Evolutionary conservation across 35 echinoderm and acorn worm genomes (phyloP).

Genomic region (Amphiura filiformis): DNA sequence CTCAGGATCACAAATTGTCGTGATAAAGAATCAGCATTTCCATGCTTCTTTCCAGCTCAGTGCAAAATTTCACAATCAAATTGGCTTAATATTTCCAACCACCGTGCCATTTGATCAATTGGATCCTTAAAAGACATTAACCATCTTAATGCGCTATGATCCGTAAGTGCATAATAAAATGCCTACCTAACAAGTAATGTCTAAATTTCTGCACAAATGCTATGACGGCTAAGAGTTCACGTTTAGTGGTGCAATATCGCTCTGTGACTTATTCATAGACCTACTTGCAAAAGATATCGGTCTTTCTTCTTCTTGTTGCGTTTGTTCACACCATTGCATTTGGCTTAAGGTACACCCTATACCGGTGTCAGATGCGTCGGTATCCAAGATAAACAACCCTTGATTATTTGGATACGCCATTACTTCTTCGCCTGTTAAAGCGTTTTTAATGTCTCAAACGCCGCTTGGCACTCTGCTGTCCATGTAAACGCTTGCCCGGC

Average conservation of each 20-base stretch:
- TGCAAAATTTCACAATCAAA: slow-evolving; percentile 43
- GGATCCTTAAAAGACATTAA: slow-evolving; percentile 54
- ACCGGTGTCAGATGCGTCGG: slow-evolving; percentile 28
- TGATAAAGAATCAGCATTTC: slow-evolving; percentile 59
- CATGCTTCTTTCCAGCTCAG: slow-evolving; percentile 23
- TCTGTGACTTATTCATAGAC: slow-evolving; percentile 16
- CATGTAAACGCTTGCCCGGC: slow-evolving; percentile 22
- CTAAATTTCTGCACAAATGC: slow-evolving; percentile 27
- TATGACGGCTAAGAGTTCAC: slow-evolving; percentile 47
- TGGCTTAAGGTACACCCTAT: slow-evolving; percentile 62
- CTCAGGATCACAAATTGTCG: slow-evolving; percentile 19
- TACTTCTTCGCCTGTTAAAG: slow-evolving; percentile 24
- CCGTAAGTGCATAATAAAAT: slow-evolving; percentile 38
- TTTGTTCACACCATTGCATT: not conserved
- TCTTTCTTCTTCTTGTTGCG: slow-evolving; percentile 33
- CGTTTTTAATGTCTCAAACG: slow-evolving; percentile 26
- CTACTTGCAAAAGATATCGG: slow-evolving; percentile 52
- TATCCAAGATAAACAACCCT: slow-evolving; percentile 42
- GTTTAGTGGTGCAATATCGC: slow-evolving; percentile 35
- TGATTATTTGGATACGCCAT: slow-evolving; percentile 29
- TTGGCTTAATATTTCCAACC: slow-evolving; percentile 29
- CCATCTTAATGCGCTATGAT: slow-evolving; percentile 45
- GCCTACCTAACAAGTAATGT: slow-evolving; percentile 29
- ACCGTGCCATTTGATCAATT: slow-evolving; percentile 50
- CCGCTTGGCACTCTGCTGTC: slow-evolving; percentile 25